Base-by-base conservation (phyloP, 2,797 vertebrate species). In the Neosilurus hyrtlii region DNA sequence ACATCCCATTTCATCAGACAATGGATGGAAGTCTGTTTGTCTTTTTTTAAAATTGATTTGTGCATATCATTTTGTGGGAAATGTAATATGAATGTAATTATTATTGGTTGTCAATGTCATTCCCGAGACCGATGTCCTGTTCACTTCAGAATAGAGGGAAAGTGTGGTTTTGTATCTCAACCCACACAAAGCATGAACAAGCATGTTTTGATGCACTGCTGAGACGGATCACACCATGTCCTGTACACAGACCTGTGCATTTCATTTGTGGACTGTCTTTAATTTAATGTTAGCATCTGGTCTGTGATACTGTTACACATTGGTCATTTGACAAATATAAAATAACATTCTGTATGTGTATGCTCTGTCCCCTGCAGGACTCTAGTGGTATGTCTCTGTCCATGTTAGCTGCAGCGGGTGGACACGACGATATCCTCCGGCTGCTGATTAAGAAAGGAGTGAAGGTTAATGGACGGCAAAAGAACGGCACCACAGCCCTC, bases 371-470 rank as follows among this genome's bases (percentile, higher is more conserved):
- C 87, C 88, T 88, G 16, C 92, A 99, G 98, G 97, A 99, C 65
- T 92, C 96, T 1, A 98, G 96, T 3, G 97, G 98, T 22, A 99
- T 99, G 98, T 97, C 97, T 0, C 91, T 99, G 22, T 94, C 96
- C 85, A 98, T 99, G 97, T 93, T 99, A 79, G 97, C 98, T 5
- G 97, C 98, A 12, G 97, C 97, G 0, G 96, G 96, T 0, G 98
- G 98, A 1, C 97, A 99, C 0, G 97, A 99, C 1, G 98, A 99
- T 89, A 95, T 99, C 80, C 94, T 99, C 63, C 87, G 97, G 81
- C 89, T 98, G 88, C 94, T 99, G 0, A 96, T 99, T 88, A 96
- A 95, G 88, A 99, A 97, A 90, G 97, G 97, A 24, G 98, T 96
- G 51, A 95, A 96, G 89, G 95, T 99, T 83, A 99, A 99, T 0